Conservation (phyloP, 2,888 invertebrate genomes). For the Meghimatium bilineatum region DNA sequence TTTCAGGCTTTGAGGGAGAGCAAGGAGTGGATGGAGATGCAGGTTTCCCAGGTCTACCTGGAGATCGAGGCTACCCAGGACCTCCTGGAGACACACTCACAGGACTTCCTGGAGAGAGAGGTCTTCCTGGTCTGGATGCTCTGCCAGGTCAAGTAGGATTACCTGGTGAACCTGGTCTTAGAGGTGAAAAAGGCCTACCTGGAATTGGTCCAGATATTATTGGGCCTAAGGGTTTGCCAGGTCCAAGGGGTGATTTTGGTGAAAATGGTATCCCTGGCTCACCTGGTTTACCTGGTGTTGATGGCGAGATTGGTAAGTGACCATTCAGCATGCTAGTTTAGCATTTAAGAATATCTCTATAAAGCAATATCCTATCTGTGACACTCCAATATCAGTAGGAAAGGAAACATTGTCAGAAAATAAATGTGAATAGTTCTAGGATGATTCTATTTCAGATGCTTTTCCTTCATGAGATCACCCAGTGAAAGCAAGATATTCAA, state of each 20-base stretch:
- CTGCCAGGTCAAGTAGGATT: conserved; percentile 54
- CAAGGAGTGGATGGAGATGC: conserved; percentile 51
- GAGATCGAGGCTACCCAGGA: conserved; percentile 56
- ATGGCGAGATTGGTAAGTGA: conserved; percentile 27
- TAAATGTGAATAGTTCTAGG: no score
- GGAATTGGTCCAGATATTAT: conserved; percentile 56
- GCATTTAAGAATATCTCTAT: no score
- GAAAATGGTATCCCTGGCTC: conserved; percentile 58
- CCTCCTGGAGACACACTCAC: conserved; percentile 56
- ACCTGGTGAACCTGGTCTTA: conserved; percentile 56
- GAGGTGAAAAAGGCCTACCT: conserved; percentile 52
- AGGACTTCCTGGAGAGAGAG: conserved; percentile 78
- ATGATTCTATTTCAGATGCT: no score
- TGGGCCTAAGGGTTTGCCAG: conserved; percentile 67
- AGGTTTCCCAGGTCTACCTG: conserved; percentile 54
- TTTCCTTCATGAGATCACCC: no score
- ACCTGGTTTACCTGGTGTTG: conserved; percentile 23
- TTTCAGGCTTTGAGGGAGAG: conserved; percentile 40
- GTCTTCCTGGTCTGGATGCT: conserved; percentile 67
- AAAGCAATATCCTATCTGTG: no score
- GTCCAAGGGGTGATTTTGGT: conserved; percentile 65
- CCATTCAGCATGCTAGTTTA: not conserved
- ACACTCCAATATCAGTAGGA: no score
- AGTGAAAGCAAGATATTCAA: no score
- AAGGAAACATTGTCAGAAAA: no score